phyloP scores from a whole-genome alignment of 2,888 invertebrate genomes.

The Heliconius cydno region DNA sequence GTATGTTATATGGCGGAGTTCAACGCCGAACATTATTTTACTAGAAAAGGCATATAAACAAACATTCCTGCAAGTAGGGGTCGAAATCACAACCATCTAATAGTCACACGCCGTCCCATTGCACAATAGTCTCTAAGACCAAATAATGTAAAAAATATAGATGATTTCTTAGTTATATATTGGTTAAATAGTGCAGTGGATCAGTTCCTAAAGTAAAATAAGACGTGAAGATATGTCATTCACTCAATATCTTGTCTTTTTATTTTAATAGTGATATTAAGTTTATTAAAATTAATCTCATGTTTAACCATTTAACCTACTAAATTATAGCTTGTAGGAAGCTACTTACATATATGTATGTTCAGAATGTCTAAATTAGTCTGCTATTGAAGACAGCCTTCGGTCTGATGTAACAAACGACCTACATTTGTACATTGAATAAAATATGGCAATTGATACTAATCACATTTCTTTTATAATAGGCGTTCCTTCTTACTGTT shows the following conservation, averaged over 20 bases:
- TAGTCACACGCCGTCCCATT: too few relatives aligned
- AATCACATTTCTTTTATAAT: constrained; percentile 14
- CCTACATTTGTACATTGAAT: not conserved
- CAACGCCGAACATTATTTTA: too few relatives aligned
- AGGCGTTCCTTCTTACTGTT: constrained; percentile 1
- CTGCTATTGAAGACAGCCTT: constrained; percentile 4
- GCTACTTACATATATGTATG: not conserved
- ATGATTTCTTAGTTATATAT: too few relatives aligned
- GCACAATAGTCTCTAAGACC: too few relatives aligned
- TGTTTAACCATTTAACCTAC: not conserved
- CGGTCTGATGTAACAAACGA: constrained; percentile 19
- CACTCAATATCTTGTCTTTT: not conserved
- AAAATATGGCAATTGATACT: constrained; percentile 12
- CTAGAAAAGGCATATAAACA: too few relatives aligned
- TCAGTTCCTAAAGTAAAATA: too few relatives aligned
- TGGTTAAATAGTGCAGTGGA: too few relatives aligned
- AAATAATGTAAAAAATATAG: too few relatives aligned
- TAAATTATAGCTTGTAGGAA: not conserved
- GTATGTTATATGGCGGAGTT: too few relatives aligned
- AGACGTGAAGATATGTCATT: not conserved
- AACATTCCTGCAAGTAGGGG: too few relatives aligned
- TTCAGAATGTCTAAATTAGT: constrained; percentile 10
- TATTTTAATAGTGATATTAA: not conserved
- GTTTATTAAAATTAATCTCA: not conserved
- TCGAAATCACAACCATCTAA: too few relatives aligned